Percentiles rank a stretch among this genome's conserved stretches.
These are phyloP conservation scores for Monoplex corrugatus DNA, from an alignment of 2,888 invertebrate species.

Conservation along the genomic window DNA sequence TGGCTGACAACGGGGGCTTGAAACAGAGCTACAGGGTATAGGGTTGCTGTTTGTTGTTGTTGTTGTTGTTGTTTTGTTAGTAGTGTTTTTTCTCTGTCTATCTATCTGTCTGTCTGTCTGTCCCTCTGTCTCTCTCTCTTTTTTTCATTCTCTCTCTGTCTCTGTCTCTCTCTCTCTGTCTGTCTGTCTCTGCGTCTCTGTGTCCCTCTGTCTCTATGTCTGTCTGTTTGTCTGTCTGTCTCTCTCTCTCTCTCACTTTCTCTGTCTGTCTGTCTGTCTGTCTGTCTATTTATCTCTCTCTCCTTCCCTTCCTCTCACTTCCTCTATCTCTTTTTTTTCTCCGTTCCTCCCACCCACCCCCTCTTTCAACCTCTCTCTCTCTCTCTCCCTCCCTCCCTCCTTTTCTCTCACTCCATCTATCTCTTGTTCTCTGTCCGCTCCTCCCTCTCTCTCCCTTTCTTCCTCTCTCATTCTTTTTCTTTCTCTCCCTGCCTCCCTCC, in stretches of 20 bases:
- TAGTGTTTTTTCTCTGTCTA: no score
- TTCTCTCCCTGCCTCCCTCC: no score
- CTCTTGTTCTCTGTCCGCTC: not conserved
- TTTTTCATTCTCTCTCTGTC: no score
- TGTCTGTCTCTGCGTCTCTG: not conserved
- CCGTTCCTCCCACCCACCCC: no score
- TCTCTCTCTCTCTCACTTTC: not conserved
- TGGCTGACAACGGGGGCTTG: conserved; percentile 96
- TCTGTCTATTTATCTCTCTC: not conserved
- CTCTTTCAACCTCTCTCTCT: not conserved
- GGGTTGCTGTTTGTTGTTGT: conserved; percentile 8
- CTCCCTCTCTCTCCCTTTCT: not conserved
- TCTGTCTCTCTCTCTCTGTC: no score
- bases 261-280: conserved; percentile 25
- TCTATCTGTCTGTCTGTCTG: no score
- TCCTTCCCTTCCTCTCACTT: not conserved
- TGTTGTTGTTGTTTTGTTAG: not conserved
- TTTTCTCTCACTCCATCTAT: no score
- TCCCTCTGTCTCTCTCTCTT: not conserved
- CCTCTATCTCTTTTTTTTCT: not conserved
- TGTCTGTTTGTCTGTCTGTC: not conserved
- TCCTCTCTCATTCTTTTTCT: not conserved
- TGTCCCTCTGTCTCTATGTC: not conserved
- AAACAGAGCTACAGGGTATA: conserved; percentile 93
- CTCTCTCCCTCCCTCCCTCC: no score